These are phyloP conservation scores for Ichneumon xanthorius DNA, from an alignment of 2,888 invertebrate genomes.

Conservation along the genomic window DNA sequence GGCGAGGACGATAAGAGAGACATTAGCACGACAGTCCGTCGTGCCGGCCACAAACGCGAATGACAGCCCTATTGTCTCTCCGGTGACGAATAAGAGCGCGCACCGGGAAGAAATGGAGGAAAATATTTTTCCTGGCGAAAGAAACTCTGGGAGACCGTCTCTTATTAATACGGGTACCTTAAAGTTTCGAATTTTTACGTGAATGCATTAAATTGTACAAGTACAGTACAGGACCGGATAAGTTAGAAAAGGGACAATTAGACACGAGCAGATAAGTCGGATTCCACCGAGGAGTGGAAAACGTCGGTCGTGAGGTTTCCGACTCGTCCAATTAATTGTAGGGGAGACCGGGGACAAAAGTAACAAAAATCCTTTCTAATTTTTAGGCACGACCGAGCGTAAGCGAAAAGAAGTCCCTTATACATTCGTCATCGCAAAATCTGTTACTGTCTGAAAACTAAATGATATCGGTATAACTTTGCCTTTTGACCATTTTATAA, in stretches of 20 bases:
- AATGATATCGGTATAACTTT: no score
- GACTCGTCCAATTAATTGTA: background rate
- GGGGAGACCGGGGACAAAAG: no score
- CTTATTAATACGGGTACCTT: no score
- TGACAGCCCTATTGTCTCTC: slow-evolving; percentile 5
- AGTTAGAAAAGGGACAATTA: background rate
- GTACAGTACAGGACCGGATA: no score
- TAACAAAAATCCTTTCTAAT: no score
- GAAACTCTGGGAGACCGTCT: background rate
- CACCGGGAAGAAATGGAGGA: background rate
- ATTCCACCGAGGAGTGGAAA: background rate
- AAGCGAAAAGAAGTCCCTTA: no score
- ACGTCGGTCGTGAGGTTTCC: background rate
- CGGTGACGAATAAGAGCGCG: slow-evolving; percentile 1
- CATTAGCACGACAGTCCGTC: background rate
- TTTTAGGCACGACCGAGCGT: no score
- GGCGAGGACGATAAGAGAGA: slow-evolving; percentile 24
- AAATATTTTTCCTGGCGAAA: background rate
- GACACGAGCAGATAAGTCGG: background rate
- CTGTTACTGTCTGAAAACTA: no score
- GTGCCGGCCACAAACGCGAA: slow-evolving; percentile 3
- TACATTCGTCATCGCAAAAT: no score
- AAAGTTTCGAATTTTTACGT: background rate
- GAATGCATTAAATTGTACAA: no score
- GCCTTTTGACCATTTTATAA: no score